Percentiles rank a stretch among this genome's conserved stretches.
These are phyloP conservation scores for Drosophila teissieri DNA, from an alignment of 1,140 invertebrate species.

Conservation along the genomic window DNA sequence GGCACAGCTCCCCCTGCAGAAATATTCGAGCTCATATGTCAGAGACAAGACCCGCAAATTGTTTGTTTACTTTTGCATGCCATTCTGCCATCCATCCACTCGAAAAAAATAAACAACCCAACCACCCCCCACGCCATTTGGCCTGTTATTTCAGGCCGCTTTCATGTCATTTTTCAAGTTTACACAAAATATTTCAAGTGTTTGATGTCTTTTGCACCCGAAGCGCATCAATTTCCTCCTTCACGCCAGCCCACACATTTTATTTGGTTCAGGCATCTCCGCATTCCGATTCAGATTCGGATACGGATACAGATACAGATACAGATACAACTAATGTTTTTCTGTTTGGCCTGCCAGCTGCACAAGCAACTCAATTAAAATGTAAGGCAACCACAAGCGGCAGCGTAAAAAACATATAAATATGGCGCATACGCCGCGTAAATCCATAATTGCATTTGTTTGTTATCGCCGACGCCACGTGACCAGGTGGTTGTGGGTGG, in stretches of 20 bases:
- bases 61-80: conserved; percentile 70
- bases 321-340: conserved; percentile 1
- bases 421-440: conserved; percentile 72
- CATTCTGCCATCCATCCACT: conserved; percentile 19
- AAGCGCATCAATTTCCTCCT: conserved; percentile 69
- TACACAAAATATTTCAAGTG: conserved; percentile 80
- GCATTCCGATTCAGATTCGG: neutral
- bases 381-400: conserved; percentile 59
- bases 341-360: conserved; percentile 2
- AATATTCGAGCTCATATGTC: conserved; percentile 55
- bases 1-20: neutral
- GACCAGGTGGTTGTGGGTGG: neutral
- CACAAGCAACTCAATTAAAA: conserved; percentile 69
- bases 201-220: conserved; percentile 77
- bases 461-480: conserved; percentile 51
- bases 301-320: neutral
- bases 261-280: no score
- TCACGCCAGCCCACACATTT: no score
- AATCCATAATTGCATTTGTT: conserved; percentile 79
- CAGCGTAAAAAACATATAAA: conserved; percentile 45
- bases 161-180: conserved; percentile 81
- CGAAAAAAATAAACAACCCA: neutral
- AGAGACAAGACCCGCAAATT: conserved; percentile 64
- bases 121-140: neutral
- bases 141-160: conserved; percentile 44